Evolutionary conservation across 1,140 invertebrate genomes (phyloP).

Genomic region (Muscidifurax raptorellus): DNA sequence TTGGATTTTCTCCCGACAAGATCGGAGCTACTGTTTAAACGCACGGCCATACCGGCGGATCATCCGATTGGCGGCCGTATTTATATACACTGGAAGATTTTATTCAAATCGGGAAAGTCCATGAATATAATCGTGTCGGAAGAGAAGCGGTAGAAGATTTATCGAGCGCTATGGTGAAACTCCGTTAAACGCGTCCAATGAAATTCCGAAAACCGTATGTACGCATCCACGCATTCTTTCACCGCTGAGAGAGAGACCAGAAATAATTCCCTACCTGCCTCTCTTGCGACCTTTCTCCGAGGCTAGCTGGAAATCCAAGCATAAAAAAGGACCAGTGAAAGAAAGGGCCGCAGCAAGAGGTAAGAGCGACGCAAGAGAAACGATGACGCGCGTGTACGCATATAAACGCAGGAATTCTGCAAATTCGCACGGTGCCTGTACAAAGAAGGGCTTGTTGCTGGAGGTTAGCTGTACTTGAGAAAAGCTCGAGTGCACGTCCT

Average conservation of each 20-base stretch:
- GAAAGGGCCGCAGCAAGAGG: conserved; percentile 7
- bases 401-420: conserved; percentile 49
- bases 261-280: not conserved
- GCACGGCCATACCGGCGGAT: not conserved
- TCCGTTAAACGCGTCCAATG: not conserved
- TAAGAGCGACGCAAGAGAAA: conserved; percentile 21
- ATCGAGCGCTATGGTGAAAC: not conserved
- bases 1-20: not conserved
- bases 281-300: not conserved
- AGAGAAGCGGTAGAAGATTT: not conserved
- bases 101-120: not conserved
- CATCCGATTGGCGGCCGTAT: not conserved
- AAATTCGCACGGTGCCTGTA: conserved; percentile 28
- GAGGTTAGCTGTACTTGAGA: not conserved
- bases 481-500: not conserved
- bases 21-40: not conserved
- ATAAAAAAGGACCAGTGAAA: not conserved
- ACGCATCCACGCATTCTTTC: not conserved
- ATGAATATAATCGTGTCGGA: not conserved
- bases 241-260: not conserved
- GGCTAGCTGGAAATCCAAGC: not conserved
- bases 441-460: not conserved
- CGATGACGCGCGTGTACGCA: conserved; percentile 42
- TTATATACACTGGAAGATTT: not conserved
- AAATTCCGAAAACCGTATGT: not conserved